These are phyloP conservation scores for Mesocricetus auratus DNA, from an alignment of 2,113 vertebrate species.

Conservation along the genomic window DNA sequence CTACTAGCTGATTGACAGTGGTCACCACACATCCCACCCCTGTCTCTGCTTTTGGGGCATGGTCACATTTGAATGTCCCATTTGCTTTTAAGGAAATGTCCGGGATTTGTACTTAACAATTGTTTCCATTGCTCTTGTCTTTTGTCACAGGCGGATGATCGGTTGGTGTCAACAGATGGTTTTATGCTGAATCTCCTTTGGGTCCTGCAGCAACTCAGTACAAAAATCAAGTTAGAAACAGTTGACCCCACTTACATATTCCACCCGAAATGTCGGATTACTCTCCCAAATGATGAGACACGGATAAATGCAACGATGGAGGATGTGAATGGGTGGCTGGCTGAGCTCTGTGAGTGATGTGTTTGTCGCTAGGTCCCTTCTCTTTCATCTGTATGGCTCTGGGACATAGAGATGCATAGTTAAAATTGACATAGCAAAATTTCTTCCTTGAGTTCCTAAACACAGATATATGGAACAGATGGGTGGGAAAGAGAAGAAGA, in stretches of 20 bases:
- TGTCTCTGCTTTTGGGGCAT: neutral
- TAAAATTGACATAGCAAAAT: neutral
- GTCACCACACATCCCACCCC: fast-evolving
- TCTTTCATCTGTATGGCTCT: neutral
- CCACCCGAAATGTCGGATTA: constrained; percentile 95
- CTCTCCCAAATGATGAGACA: constrained; percentile 94
- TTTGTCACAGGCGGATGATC: constrained; percentile 93
- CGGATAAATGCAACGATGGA: constrained; percentile 97
- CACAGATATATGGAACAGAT: neutral
- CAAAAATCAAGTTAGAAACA: constrained; percentile 98
- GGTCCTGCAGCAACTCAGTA: constrained; percentile 98
- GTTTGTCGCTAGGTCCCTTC: fast-evolving
- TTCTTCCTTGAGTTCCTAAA: neutral
- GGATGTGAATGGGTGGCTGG: constrained; percentile 93
- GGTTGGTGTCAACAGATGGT: constrained; percentile 97
- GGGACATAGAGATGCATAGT: neutral
- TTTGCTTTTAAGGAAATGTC: neutral
- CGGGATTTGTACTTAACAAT: neutral
- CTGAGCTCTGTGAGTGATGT: constrained; percentile 92
- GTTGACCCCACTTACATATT: constrained; percentile 99
- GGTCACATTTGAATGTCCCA: neutral
- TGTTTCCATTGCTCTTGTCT: neutral
- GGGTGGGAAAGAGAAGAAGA: neutral
- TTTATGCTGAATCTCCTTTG: constrained; percentile 99
- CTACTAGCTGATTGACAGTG: neutral